Conservation (phyloP, 1,140 invertebrate genomes). For the Sitodiplosis mosellana region DNA sequence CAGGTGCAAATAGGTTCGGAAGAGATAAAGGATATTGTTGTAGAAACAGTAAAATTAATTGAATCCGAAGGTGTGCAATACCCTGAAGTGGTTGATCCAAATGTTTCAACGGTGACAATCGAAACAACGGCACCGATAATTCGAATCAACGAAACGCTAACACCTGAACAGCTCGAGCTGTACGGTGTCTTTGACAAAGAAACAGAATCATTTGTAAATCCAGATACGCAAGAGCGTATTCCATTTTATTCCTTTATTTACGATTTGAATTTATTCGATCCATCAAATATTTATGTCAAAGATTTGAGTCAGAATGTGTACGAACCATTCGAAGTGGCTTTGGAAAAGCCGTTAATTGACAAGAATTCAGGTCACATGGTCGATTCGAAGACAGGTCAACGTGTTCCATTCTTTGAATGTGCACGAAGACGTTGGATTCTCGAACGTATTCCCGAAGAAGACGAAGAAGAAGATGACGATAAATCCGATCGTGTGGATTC, state of each 20-base stretch:
- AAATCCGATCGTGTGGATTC: slow-evolving; percentile 5
- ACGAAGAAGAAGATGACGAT: slow-evolving; percentile 1
- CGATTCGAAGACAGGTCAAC: slow-evolving; percentile 60
- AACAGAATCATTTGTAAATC: slow-evolving; percentile 57
- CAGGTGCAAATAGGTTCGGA: not conserved
- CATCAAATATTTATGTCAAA: slow-evolving; percentile 56
- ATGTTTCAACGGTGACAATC: not conserved
- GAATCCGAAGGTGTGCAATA: slow-evolving; percentile 16
- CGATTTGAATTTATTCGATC: slow-evolving; percentile 51
- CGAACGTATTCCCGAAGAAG: slow-evolving; percentile 18
- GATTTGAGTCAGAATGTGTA: slow-evolving; percentile 47
- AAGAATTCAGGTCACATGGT: slow-evolving; percentile 60
- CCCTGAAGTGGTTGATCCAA: not conserved
- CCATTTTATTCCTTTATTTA: slow-evolving; percentile 63
- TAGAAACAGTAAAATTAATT: slow-evolving; percentile 24
- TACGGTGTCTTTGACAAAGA: slow-evolving; percentile 55
- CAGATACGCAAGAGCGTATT: slow-evolving; percentile 48
- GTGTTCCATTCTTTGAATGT: slow-evolving; percentile 69
- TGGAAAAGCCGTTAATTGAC: slow-evolving; percentile 55
- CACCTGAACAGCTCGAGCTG: slow-evolving; percentile 43
- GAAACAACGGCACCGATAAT: slow-evolving; percentile 25
- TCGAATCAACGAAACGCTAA: slow-evolving; percentile 33
- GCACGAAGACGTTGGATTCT: slow-evolving; percentile 49
- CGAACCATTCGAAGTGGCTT: slow-evolving; percentile 51
- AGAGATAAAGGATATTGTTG: slow-evolving; percentile 28